phyloP scores from a whole-genome alignment of 2,113 vertebrate species.

The Syngnathoides biaculeatus region DNA sequence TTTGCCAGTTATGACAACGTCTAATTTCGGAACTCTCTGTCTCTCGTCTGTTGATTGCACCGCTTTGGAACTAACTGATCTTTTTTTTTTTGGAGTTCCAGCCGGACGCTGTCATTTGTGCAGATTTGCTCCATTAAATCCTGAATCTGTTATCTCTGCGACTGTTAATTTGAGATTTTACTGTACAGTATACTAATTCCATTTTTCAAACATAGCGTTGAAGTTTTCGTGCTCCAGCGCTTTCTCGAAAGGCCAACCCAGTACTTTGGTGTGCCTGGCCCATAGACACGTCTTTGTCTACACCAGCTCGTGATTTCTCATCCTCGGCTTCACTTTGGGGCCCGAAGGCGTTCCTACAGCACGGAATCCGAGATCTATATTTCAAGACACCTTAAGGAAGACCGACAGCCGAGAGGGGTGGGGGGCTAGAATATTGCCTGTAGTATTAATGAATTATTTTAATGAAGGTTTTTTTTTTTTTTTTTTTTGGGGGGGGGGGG shows the following conservation, averaged over 20 bases:
- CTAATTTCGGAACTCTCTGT: too few species aligned
- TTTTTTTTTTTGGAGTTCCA: too few species aligned
- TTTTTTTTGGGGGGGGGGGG: neutral
- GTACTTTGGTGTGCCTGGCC: neutral
- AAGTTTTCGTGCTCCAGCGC: neutral
- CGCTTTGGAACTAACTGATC: too few species aligned
- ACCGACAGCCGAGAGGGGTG: conserved; percentile 58
- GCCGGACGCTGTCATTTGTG: too few species aligned
- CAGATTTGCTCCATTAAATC: too few species aligned
- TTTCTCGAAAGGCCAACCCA: conserved; percentile 14
- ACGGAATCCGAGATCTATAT: conserved; percentile 62
- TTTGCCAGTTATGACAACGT: too few species aligned
- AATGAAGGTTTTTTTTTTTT: conserved; percentile 66
- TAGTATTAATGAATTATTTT: conserved; percentile 78
- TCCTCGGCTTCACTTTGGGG: conserved; percentile 34
- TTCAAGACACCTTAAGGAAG: conserved; percentile 65
- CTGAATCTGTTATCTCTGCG: too few species aligned
- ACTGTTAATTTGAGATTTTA: too few species aligned
- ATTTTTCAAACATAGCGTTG: neutral
- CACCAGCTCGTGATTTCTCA: conserved; percentile 56
- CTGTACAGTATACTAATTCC: neutral
- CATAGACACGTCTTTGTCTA: conserved; percentile 56
- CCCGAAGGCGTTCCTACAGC: conserved; percentile 49
- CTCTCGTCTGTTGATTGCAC: too few species aligned
- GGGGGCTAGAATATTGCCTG: conserved; percentile 63